Percentiles rank a stretch among this genome's conserved stretches.
phyloP scores from a whole-genome alignment of 2,113 vertebrate genomes.

The western clawed frog (Xenopus tropicalis) region DNA sequence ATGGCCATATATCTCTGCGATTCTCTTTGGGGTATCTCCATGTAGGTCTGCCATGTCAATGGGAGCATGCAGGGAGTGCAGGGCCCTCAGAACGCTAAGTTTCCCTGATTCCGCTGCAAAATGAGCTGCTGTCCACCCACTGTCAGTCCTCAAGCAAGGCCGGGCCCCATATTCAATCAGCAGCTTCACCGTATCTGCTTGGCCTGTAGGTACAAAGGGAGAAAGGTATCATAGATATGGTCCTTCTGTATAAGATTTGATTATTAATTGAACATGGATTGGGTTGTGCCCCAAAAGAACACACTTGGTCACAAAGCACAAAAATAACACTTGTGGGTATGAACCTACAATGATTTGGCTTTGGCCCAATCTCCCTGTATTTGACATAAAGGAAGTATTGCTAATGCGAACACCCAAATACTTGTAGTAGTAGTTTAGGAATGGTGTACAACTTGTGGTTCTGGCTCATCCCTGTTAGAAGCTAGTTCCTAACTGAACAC shows the following conservation, averaged over 20 bases:
- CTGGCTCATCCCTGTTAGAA: too few species aligned
- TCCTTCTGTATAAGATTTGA: background rate
- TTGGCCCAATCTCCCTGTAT: too few species aligned
- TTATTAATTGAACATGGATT: background rate
- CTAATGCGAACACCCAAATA: too few species aligned
- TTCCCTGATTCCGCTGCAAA: slow-evolving; percentile 78
- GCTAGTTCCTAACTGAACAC: too few species aligned
- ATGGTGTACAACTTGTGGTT: too few species aligned
- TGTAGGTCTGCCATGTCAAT: slow-evolving; percentile 74
- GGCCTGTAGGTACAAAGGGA: slow-evolving; percentile 59
- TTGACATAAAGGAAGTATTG: too few species aligned
- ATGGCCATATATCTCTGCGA: slow-evolving; percentile 85
- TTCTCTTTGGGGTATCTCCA: slow-evolving; percentile 76
- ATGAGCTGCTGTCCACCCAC: slow-evolving; percentile 83
- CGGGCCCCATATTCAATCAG: slow-evolving; percentile 75
- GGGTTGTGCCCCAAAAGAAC: too few species aligned
- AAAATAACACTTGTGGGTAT: too few species aligned
- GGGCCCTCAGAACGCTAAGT: slow-evolving; percentile 68
- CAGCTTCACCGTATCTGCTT: slow-evolving; percentile 65
- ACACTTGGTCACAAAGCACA: too few species aligned
- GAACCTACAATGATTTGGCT: too few species aligned
- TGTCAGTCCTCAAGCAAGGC: slow-evolving; percentile 68
- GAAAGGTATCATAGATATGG: background rate
- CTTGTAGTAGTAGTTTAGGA: too few species aligned
- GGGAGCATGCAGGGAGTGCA: slow-evolving; percentile 74